Evolutionary conservation across 2,113 vertebrate species (phyloP), one percentile per base, ranked within the genome.

Genomic region (Muscicapa adusta): DNA sequence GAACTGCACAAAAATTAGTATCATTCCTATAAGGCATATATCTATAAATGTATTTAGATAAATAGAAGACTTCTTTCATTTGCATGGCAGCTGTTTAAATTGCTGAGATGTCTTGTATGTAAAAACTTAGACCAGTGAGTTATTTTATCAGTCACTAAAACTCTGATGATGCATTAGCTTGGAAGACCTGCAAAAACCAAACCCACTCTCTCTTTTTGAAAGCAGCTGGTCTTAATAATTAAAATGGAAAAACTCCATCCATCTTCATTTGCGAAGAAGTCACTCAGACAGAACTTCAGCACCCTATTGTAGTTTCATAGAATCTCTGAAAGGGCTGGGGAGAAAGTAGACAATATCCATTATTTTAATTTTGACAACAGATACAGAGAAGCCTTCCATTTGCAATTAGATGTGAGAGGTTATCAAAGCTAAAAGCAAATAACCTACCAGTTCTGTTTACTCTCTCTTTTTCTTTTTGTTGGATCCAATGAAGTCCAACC

Each of bases 351-450:
- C 94, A 85, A 72, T 89, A 85, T 33, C 40, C n/a, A 53, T 90
- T 97, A 74, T 77, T 91, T 88, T 83, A 85, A 67, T 94, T 93
- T 88, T 91, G 75, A 74, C 72, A 84, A 74, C 14, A 91, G 43
- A 90, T 71, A 63, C 23, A 80, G n/a, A 85, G 47, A 93, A 88
- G 20, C 6, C 31, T 93, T 95, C 88, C 80, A 63, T 93, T 95
- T 97, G 96, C 98, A 98, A 98, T 98, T 98, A 98, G 97, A 98
- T 63, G 96, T 97, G 97, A 98, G 97, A 97, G 94, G 96, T 98
- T 98, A 97, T 97, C 98, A 98, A 98, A 98, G 97, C 96, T 98
- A 97, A 98, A 96, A 97, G 94, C 95, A 98, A 97, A 97, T 97
- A 98, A 98, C 95, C 97, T 89, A 96, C 96, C 95, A 96, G 97